Evolutionary conservation across 2,797 vertebrate species (phyloP).

Genomic region (Cuculus canorus): DNA sequence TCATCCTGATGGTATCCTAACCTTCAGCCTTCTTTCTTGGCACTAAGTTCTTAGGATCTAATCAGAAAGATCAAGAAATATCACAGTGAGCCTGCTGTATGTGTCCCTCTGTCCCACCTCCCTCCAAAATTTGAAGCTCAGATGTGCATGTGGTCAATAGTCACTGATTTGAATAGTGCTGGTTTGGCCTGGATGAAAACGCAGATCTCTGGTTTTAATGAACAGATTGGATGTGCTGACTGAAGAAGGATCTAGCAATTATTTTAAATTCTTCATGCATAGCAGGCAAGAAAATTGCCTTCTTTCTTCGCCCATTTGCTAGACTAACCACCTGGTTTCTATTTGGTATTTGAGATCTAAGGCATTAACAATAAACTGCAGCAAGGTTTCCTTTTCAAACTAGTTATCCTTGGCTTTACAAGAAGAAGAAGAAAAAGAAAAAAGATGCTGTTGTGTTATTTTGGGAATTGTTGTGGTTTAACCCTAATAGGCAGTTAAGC

Average conservation of each 20-base stretch:
- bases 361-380: not conserved
- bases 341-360: not conserved
- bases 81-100: fast-evolving
- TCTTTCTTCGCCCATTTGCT: not conserved
- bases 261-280: not conserved
- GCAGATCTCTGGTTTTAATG: not conserved
- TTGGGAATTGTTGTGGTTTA: not conserved
- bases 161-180: not conserved
- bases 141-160: not conserved
- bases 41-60: not conserved
- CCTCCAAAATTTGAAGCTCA: not conserved
- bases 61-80: not conserved
- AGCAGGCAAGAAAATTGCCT: not conserved
- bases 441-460: not conserved
- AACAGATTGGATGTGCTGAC: not conserved
- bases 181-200: not conserved
- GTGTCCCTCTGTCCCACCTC: not conserved
- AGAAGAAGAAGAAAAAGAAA: fast-evolving
- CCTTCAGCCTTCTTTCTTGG: fast-evolving
- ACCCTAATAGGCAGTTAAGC: not conserved
- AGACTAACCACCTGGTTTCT: not conserved
- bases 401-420: not conserved
- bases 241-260: not conserved
- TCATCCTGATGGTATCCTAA: too few relatives aligned
- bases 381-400: not conserved